Percentiles rank a stretch among this genome's conserved stretches.
Evolutionary conservation across 2,888 invertebrate species (phyloP).

Genomic region (Dynastes maya): DNA sequence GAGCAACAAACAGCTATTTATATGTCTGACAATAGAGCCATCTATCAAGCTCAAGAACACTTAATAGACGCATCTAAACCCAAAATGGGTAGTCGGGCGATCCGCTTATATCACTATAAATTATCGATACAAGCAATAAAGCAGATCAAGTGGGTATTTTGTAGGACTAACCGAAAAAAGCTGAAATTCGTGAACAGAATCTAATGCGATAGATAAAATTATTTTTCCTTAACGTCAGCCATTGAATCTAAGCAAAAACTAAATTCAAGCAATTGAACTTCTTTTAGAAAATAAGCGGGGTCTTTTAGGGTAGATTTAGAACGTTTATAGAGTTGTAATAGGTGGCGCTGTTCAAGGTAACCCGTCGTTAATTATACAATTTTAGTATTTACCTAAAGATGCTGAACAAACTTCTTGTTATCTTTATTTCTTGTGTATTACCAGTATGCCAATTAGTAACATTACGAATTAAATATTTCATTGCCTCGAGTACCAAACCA

Average conservation of each 20-base stretch:
- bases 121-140: conserved; percentile 13
- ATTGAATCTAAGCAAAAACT: background rate
- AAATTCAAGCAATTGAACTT: too few relatives aligned
- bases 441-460: too few relatives aligned
- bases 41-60: conserved; percentile 34
- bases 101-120: conserved; percentile 23
- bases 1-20: conserved; percentile 23
- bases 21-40: conserved; percentile 18
- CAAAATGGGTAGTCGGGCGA: background rate
- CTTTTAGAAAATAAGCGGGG: too few relatives aligned
- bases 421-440: too few relatives aligned
- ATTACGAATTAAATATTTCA: too few relatives aligned
- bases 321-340: too few relatives aligned
- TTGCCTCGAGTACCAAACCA: too few relatives aligned
- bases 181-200: background rate
- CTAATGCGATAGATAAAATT: background rate
- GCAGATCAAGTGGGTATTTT: background rate
- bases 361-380: too few relatives aligned
- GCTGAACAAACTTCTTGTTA: too few relatives aligned
- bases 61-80: conserved; percentile 28
- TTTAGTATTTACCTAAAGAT: too few relatives aligned
- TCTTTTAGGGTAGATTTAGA: too few relatives aligned
- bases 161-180: background rate
- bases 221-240: background rate
- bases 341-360: too few relatives aligned